Evolutionary conservation across 2,888 invertebrate genomes (phyloP), one percentile per base, ranked within the genome.

Genomic region (Beris morrisii): DNA sequence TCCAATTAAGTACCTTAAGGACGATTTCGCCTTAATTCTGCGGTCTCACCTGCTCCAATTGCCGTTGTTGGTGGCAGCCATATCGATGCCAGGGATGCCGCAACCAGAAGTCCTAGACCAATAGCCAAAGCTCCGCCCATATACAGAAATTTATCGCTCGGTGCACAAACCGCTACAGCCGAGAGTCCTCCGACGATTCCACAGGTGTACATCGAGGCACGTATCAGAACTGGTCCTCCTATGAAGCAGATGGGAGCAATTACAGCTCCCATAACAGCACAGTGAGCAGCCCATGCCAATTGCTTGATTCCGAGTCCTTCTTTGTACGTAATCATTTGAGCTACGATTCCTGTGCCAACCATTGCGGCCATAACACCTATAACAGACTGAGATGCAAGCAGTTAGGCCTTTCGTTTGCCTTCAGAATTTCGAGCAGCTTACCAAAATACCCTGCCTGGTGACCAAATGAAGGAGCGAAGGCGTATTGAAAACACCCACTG

Each of bases 111-210:
- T 55, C 97, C 98, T 22, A 99, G 83, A 5, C 97, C 98, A 86
- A 97, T 93, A 2, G 95, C 96, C 64, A 99, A 84, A 0, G 98
- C 96, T 5, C 94, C 98, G 65, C 94, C 94, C 93, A 97, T 93
- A 76, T 89, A 90, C 59, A 99, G 83, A 81, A 99, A 99, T 78
- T 95, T 93, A 73, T 98, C 97, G 77, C 93, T 96, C 2, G 98
- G 99, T 4, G 98, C 98, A 83, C 96, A 97, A 57, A 92, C 88
- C 1, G 98, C 97, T 50, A 98, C 86, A 4, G 95, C 87, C 66
- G 97, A 96, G 56, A 99, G 83, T 3, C 97, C 97, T 73, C 95
- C 97, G 61, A 96, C 93, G 69, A 98, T 87, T 54, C 97, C 98
- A 59, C 95, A 96, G 0, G 98, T 99, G 78, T 95, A 96, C 85